phyloP scores from a whole-genome alignment of 1,140 invertebrate genomes.

The Wiebesia pumilae region DNA sequence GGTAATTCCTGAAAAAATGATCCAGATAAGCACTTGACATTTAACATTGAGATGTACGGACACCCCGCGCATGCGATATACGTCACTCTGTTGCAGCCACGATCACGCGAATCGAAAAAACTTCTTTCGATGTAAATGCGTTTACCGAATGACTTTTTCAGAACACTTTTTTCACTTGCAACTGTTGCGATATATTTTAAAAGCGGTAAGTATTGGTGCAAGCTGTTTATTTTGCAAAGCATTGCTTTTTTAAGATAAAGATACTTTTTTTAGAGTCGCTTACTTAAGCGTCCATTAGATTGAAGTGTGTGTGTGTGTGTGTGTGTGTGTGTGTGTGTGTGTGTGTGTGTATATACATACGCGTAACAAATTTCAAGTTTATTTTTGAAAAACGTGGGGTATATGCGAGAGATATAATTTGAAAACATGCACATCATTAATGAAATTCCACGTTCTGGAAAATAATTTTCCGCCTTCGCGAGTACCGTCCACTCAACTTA shows the following conservation, averaged over 20 bases:
- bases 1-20: slow-evolving; percentile 26
- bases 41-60: neutral
- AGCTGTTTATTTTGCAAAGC: neutral
- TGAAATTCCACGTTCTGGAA: neutral
- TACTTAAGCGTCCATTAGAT: too few relatives aligned
- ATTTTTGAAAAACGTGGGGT: neutral
- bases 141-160: too few relatives aligned
- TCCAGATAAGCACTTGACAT: slow-evolving; percentile 14
- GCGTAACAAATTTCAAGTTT: too few relatives aligned
- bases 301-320: too few relatives aligned
- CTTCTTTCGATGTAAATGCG: too few relatives aligned
- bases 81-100: neutral
- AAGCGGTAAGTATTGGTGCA: neutral
- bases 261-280: neutral
- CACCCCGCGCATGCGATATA: neutral
- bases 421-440: slow-evolving; percentile 18
- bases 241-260: neutral
- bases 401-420: neutral
- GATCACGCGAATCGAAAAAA: neutral
- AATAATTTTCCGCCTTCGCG: slow-evolving; percentile 21
- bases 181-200: too few relatives aligned
- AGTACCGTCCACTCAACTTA: slow-evolving; percentile 4
- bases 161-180: too few relatives aligned
- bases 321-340: too few relatives aligned
- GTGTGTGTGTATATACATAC: too few relatives aligned